phyloP scores from a whole-genome alignment of 2,797 vertebrate species.

The Megalops cyprinoides region DNA sequence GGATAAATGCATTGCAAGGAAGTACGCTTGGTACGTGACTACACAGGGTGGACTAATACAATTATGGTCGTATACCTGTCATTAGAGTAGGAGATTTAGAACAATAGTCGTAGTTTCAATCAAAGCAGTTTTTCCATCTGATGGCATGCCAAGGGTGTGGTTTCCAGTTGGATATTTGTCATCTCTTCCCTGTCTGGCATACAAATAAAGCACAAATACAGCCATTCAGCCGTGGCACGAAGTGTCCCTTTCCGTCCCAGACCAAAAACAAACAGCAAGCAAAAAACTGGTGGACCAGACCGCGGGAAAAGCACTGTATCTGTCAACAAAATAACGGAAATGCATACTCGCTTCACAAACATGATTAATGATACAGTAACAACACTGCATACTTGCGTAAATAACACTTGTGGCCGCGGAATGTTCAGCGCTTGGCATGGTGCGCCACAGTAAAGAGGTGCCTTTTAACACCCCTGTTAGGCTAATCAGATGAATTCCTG shows the following conservation, averaged over 20 bases:
- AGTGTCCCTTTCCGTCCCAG: constrained; percentile 17
- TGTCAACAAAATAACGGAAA: neutral
- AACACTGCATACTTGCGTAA: neutral
- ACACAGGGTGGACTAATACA: constrained; percentile 13
- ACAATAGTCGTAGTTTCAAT: constrained; percentile 31
- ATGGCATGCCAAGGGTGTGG: constrained; percentile 35
- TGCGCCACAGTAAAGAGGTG: too few species aligned
- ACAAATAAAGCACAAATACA: constrained; percentile 10
- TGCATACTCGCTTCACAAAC: neutral
- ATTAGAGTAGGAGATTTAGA: constrained; percentile 34
- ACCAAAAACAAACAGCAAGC: constrained; percentile 1
- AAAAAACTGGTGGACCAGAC: neutral
- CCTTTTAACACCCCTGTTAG: neutral
- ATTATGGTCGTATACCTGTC: constrained; percentile 40
- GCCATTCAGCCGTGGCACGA: constrained; percentile 5
- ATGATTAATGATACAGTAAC: neutral
- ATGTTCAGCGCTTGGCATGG: neutral
- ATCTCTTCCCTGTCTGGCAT: constrained; percentile 31
- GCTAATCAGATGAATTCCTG: neutral
- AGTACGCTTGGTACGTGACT: constrained; percentile 25
- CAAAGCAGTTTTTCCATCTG: constrained; percentile 33
- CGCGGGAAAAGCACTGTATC: too few species aligned
- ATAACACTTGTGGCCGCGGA: neutral
- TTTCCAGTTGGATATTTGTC: constrained; percentile 38
- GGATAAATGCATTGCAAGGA: constrained; percentile 20